phyloP scores from a whole-genome alignment of 37 sponge, comb jelly and placozoan species.

The Hormiphora californensis region DNA sequence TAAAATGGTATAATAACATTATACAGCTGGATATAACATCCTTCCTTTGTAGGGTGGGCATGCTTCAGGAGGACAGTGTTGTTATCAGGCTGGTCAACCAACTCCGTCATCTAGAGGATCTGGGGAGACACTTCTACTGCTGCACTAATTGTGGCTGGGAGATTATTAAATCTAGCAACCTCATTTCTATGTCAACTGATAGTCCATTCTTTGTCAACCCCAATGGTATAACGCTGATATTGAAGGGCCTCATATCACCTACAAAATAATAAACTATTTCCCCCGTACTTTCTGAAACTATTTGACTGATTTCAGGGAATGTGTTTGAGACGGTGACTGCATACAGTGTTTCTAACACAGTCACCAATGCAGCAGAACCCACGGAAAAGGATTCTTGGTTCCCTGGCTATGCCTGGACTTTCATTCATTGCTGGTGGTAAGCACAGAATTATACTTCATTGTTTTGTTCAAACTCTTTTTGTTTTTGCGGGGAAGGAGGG shows the following conservation, averaged over 20 bases:
- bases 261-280: background rate
- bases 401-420: conserved; percentile 49
- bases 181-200: conserved; percentile 39
- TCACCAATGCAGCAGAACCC: background rate
- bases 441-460: background rate
- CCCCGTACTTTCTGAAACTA: too few species aligned
- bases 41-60: background rate
- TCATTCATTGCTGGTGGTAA: background rate
- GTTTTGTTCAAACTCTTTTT: background rate
- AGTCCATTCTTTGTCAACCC: conserved; percentile 48
- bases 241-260: background rate
- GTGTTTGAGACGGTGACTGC: conserved; percentile 37
- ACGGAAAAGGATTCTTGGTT: conserved; percentile 16
- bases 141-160: background rate
- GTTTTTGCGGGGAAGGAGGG: background rate
- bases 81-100: conserved; percentile 30
- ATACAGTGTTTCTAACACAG: conserved; percentile 14
- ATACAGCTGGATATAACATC: too few species aligned
- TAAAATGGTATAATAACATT: too few species aligned
- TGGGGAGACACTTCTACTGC: background rate
- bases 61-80: conserved; percentile 8
- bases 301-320: background rate
- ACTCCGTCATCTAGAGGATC: background rate
- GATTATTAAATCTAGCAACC: background rate
- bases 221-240: background rate